Base-by-base conservation (phyloP, 1,140 invertebrate species). In the Meloidogyne hapla region DNA sequence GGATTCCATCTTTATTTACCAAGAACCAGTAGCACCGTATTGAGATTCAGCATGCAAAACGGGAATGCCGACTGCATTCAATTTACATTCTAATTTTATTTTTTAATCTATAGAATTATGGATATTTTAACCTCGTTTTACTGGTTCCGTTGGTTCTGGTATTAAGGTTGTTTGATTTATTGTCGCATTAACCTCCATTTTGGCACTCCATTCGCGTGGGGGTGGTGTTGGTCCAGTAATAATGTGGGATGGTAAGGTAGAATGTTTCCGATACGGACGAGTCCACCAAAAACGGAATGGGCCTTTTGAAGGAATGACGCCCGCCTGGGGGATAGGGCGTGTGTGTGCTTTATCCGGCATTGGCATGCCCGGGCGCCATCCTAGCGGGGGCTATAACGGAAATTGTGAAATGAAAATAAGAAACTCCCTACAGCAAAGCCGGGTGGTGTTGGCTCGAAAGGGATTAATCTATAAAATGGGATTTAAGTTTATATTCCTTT, bases 11-110 rank as follows among this genome's bases (percentile, higher is more conserved):
- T n/a, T 68, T 9, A 40, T 21, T 42, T 73, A 73, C 85, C 85
- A 86, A 3, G 84, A 81, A n/a, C 85, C 85, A 15, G 84, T 83
- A n/a, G 64, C 21, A 13, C 86, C 83, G 62, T 87, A 86, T 76
- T 87, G 85, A 6, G 84, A 85, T 80, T 86, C 85, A 3, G 85
- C 85, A 65, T 86, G 86, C 10, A 86, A 8, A 83, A 81, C n/a
- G 69, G 85, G 69, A 73, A 87, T 86, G 2, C 85, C 85, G n/a
- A 86, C 85, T 6, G 86, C 85, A 61, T 85, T 84, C 23, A 86
- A 75, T 26, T 85, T 75, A 66, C 85, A 86, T 67, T 86, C 85
- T 80, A 33, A 40, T 79, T 77, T n/a, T 28, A 62, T 71, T 25
- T 33, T 69, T 23, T 15, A 12, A 15, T 23, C 5, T 67, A n/a